Percentiles rank a stretch among this genome's conserved stretches.
Conservation (phyloP, 1,140 invertebrate genomes). For the Megathymus violae region DNA sequence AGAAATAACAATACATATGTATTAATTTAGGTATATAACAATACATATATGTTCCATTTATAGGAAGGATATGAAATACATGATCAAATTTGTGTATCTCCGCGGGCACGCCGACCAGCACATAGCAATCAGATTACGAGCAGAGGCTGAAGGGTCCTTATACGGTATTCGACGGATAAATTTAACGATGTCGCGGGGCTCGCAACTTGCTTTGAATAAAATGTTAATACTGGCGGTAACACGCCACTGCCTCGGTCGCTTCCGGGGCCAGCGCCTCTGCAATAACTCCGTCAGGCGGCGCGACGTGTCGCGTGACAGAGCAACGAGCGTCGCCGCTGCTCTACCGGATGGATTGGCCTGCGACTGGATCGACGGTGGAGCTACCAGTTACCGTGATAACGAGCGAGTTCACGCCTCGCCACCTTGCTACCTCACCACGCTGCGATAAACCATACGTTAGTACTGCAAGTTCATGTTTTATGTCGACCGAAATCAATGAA, state of each 20-base stretch:
- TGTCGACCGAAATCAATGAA: no score
- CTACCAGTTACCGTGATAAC: constrained; percentile 18
- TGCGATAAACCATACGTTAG: no score
- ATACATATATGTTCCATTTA: no score
- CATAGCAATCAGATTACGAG: constrained; percentile 20
- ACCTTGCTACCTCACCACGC: constrained; percentile 84
- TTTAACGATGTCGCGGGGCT: constrained; percentile 22
- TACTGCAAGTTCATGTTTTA: no score
- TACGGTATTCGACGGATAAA: constrained; percentile 32
- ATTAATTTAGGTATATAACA: no score
- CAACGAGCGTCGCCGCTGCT: constrained; percentile 18
- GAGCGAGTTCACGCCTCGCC: constrained; percentile 88
- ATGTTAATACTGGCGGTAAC: constrained; percentile 22
- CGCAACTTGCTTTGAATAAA: constrained; percentile 27
- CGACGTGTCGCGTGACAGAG: constrained; percentile 11
- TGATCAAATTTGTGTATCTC: no score
- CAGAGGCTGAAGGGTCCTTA: constrained; percentile 24
- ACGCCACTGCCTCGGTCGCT: background rate
- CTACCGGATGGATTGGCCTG: constrained; percentile 16
- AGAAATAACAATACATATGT: no score
- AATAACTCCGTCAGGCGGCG: constrained; percentile 21
- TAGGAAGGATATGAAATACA: no score
- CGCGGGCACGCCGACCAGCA: constrained; percentile 7
- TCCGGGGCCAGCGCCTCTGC: constrained; percentile 9
- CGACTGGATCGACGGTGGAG: constrained; percentile 19